Base-by-base conservation (phyloP, 2,888 invertebrate genomes). In the Thymelicus acteon region DNA sequence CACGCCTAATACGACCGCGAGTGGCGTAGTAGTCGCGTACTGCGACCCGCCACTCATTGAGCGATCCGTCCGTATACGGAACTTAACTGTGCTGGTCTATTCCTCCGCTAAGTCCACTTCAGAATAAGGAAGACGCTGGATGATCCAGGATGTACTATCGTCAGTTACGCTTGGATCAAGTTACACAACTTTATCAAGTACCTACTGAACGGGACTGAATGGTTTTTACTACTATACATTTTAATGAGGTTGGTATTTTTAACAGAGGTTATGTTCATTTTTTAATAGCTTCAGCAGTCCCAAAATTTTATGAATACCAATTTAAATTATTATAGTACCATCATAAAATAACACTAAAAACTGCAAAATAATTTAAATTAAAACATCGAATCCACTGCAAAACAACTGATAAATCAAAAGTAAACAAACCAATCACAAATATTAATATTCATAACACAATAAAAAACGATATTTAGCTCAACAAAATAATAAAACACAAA, bases 1-100 rank as follows among this genome's bases (percentile, higher is more conserved):
- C 84, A 81, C 81, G 83, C 83, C 88, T 89, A 89, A 90, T 87
- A 85, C 86, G 48, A 49, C 58, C 63, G 39, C 62, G 63, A 64
- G 39, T 69, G 69, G 63, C 63, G 63, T 69, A 37, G 37, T 63
- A 39, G 57, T 54, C 58, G 68, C 57, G 31, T 58, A 44, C 61
- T 62, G 61, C 37, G 58, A 19, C 60, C 64, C 48, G 40, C 37
- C 70, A 52, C 12, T 70, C 70, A 64, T 60, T 70, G 40, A 64
- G 70, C 58, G 58, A 58, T 63, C 60, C 31, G 40, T 54, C 63
- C 69, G 62, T 15, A 48, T 54, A 49, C 57, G 63, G 58, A 57
- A 63, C 69, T 63, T 60, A 67, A 63, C 48, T 69, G 69, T 63
- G 69, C 63, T 58, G 58, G 24, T 39, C 63, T 48, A 49, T 57